Evolutionary conservation across 2,113 vertebrate genomes (phyloP), one percentile per base, ranked within the genome.

Genomic region (Pluvialis apricaria): DNA sequence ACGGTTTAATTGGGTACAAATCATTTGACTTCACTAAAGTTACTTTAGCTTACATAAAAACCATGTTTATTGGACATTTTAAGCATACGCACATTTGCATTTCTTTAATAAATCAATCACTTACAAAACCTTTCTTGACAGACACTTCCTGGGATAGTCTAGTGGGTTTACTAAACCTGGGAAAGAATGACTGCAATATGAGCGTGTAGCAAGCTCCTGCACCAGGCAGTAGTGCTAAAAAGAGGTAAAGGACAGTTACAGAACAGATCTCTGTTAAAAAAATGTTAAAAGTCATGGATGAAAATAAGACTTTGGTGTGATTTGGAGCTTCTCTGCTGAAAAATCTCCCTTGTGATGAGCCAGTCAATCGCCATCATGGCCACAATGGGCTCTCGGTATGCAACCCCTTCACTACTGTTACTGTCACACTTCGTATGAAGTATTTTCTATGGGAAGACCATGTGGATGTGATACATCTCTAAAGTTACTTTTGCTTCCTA

Each of bases 1-100:
- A 54, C 25, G 29, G 45, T 88, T 91, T 91, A 93, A 94, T 69
- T 90, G 68, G 24, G 60, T 83, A 60, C 68, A 90, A 86, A 73
- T 88, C 14, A 64, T 72, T 45, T 83, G 60, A 18, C 85, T 93
- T 92, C 64, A 13, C 62, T 73, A 72, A 82, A 95, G 94, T 86
- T 95, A 62, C 42, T 85, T 57, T 16, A 76, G 31, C 66, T 88
- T n/a, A 80, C 20, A 32, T n/a, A 77, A 87, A 85, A 75, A 71
- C 55, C 60, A 51, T 20, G 83, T 65, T 73, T 95, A 73, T 38
- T 92, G 88, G 55, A 28, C 25, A 29, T 85, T 92, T 86, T 81
- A 90, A 81, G 58, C 44, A 38, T 45, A 45, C 6, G 57, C 68
- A 70, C 28, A 42, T 66, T 83, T 70, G 9, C 47, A 73, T 80